phyloP scores from a whole-genome alignment of 2,888 invertebrate genomes.

The Drosophila pseudotakahashii region DNA sequence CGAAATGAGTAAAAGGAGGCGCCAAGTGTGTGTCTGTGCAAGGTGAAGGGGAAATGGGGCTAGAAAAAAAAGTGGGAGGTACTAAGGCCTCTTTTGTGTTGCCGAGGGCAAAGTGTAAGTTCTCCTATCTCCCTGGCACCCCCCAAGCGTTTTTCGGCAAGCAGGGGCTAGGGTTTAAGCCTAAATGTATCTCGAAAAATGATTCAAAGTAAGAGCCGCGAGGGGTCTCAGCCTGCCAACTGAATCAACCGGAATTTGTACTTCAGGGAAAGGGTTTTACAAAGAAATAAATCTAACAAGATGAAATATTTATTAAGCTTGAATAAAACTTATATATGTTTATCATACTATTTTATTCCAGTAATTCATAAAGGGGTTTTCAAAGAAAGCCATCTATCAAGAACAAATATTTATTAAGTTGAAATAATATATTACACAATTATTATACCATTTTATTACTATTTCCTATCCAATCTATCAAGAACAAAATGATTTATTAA shows the following conservation, averaged over 20 bases:
- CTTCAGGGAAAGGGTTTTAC: background rate
- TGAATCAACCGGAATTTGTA: background rate
- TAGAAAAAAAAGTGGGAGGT: constrained; percentile 11
- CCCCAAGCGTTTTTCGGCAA: constrained; percentile 48
- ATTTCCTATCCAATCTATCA: too few relatives aligned
- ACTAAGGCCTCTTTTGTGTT: constrained; percentile 50
- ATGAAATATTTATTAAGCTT: too few relatives aligned
- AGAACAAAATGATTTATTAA: too few relatives aligned
- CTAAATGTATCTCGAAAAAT: constrained; percentile 31
- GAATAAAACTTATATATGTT: too few relatives aligned
- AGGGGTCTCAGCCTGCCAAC: background rate
- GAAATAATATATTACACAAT: too few relatives aligned
- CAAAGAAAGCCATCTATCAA: too few relatives aligned
- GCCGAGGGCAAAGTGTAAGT: constrained; percentile 59
- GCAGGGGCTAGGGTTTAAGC: constrained; percentile 47
- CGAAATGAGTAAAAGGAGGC: constrained; percentile 66
- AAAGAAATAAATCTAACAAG: background rate
- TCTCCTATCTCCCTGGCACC: background rate
- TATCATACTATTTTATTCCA: too few relatives aligned
- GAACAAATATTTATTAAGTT: too few relatives aligned
- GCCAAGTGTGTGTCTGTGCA: constrained; percentile 59
- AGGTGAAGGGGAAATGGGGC: constrained; percentile 7
- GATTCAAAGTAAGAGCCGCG: constrained; percentile 15
- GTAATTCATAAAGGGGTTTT: too few relatives aligned
- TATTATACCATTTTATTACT: too few relatives aligned